These are phyloP conservation scores for Hyles vespertilio DNA, from an alignment of 1,140 invertebrate genomes.

Conservation along the genomic window DNA sequence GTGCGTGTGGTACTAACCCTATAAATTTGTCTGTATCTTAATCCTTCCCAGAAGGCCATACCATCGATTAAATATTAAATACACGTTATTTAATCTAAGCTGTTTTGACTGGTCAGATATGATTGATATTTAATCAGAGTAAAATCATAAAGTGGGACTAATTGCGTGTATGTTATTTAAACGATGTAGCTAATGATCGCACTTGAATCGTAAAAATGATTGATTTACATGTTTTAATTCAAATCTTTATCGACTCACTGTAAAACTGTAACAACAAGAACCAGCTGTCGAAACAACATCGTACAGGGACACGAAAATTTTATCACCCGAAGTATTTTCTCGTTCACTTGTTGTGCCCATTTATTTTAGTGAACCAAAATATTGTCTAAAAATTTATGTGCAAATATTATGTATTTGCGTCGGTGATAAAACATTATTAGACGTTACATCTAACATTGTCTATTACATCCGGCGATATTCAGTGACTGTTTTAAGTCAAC, in stretches of 20 bases:
- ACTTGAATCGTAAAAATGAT: constrained; percentile 2
- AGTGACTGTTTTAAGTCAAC: no score
- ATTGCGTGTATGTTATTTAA: no score
- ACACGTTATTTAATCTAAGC: not conserved
- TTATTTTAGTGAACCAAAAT: constrained; percentile 20
- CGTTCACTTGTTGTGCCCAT: constrained; percentile 12
- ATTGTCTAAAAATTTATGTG: constrained; percentile 27
- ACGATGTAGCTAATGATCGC: no score
- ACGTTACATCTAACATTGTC: not conserved
- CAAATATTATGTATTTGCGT: constrained; percentile 26
- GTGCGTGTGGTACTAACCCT: no score
- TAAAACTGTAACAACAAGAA: constrained; percentile 10
- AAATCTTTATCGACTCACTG: no score
- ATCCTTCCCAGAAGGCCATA: no score
- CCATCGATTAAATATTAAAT: no score
- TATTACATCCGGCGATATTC: no score
- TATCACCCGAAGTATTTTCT: constrained; percentile 19
- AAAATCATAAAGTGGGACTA: not conserved
- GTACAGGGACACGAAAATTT: constrained; percentile 20
- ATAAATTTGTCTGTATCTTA: no score
- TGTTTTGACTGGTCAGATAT: not conserved
- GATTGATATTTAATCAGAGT: not conserved
- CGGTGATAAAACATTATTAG: constrained; percentile 24
- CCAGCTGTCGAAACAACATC: constrained; percentile 16
- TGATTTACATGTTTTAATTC: not conserved